phyloP scores from a whole-genome alignment of 1,140 invertebrate species.

The Orchestia grillus region DNA sequence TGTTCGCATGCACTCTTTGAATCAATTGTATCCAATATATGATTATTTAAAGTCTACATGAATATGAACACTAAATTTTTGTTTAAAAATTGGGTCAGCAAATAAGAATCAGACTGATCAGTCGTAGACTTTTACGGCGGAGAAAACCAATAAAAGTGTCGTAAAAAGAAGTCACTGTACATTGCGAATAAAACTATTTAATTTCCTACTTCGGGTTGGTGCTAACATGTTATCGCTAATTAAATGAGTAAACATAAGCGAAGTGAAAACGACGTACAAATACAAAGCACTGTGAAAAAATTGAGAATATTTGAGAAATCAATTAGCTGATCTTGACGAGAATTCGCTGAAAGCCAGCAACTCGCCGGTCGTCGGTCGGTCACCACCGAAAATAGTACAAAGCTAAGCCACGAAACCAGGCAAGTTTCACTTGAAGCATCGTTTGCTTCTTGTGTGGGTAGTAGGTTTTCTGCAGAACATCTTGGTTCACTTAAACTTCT shows the following conservation, averaged over 20 bases:
- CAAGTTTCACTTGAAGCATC: too few species aligned
- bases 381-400: not conserved
- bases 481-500: not conserved
- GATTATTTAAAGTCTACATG: not conserved
- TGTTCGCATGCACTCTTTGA: not conserved
- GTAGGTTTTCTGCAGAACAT: not conserved
- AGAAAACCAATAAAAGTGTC: not conserved
- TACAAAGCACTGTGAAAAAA: not conserved
- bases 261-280: not conserved
- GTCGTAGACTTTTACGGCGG: not conserved
- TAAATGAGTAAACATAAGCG: not conserved
- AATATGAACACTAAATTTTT: not conserved
- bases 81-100: not conserved
- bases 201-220: not conserved
- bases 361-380: not conserved
- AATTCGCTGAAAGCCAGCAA: not conserved
- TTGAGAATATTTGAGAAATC: not conserved
- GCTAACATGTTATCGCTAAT: not conserved
- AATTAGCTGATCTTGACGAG: not conserved
- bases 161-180: not conserved
- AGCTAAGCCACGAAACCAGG: too few species aligned
- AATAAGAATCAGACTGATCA: not conserved
- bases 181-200: not conserved
- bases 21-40: not conserved
- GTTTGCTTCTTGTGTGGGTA: not conserved